Base-by-base conservation (phyloP, 2,797 vertebrate species). In the Tamandua tetradactyla region DNA sequence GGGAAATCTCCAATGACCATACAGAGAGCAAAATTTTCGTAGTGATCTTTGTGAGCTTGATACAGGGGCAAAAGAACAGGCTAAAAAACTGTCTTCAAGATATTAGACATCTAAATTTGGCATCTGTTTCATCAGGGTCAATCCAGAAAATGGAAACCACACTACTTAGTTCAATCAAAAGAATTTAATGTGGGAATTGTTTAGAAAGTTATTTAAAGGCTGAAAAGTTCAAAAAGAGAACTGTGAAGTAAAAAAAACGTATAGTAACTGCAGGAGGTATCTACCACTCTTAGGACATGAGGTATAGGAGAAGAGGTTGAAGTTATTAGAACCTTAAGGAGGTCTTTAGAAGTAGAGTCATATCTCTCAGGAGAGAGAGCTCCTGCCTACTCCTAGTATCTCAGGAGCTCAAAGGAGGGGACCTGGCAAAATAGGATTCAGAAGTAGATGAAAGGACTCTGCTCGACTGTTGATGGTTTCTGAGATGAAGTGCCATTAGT, bases 151-250 rank as follows among this genome's bases (percentile, higher is more conserved):
- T 40, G 55, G 44, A 78, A 96, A 72, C 30, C 30, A 93, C 18
- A 64, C 9, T 55, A 68, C 35, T 86, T 80, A 87, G 17, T 61
- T 81, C 52, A 30, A 87, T 25, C 94, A 35, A 87, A 8, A 87
- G 66, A 52, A 92, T 71, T 27, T 72, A 79, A 89, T 37, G 66
- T 12, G 57, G 37, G n/a, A 94, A 89, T 76, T 91, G 15, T 27
- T 75, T 66, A 72, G 59, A 72, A 74, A 80, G 17, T 68, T 37
- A 72, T 30, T 79, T 4, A 68, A 88, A 66, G 11, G 59, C 12
- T 6, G 8, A 89, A 72, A 23, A 86, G n/a, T 30, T 55, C 3
- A 37, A 84, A 91, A 89, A 40, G 7, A 13, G 6, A 85, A 84
- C 12, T n/a, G n/a, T 59, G 11, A 30, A 35, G 2, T 47, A 42